Evolutionary conservation across 2,113 vertebrate species (phyloP).

Genomic region (Sisor rabdophorus): DNA sequence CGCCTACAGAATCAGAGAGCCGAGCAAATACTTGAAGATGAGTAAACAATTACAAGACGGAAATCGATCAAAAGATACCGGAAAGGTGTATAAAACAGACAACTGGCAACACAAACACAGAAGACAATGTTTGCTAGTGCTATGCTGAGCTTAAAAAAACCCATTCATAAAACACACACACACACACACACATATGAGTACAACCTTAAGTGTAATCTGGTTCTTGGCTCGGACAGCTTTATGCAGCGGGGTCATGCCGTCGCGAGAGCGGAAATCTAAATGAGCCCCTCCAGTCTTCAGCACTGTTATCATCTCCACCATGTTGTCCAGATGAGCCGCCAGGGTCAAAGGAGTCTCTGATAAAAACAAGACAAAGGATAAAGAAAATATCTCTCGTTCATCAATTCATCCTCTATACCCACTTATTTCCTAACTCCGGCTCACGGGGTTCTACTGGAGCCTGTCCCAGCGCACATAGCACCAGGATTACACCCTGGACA

Average conservation of each 20-base stretch:
- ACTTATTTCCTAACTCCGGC: no score
- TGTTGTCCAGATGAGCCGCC: slow-evolving; percentile 74
- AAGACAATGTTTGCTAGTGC: no score
- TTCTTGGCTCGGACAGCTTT: slow-evolving; percentile 78
- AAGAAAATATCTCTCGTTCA: neutral
- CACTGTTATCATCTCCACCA: slow-evolving; percentile 72
- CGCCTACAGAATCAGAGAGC: slow-evolving; percentile 15
- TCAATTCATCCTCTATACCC: no score
- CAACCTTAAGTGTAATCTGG: slow-evolving; percentile 76
- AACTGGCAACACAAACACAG: no score
- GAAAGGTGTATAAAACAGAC: no score
- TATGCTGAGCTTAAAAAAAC: neutral
- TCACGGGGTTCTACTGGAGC: no score
- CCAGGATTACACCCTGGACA: no score
- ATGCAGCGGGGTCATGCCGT: slow-evolving; percentile 83
- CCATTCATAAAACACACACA: neutral
- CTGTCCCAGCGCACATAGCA: no score
- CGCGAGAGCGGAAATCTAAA: slow-evolving; percentile 80
- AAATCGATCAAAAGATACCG: no score
- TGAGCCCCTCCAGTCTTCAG: slow-evolving; percentile 80
- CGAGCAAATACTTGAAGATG: neutral
- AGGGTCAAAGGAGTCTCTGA: slow-evolving; percentile 80
- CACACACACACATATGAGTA: no score
- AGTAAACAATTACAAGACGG: no score
- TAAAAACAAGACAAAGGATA: neutral